These are phyloP conservation scores for Paraescarpia echinospica DNA, from an alignment of 1,140 invertebrate species.

Conservation along the genomic window DNA sequence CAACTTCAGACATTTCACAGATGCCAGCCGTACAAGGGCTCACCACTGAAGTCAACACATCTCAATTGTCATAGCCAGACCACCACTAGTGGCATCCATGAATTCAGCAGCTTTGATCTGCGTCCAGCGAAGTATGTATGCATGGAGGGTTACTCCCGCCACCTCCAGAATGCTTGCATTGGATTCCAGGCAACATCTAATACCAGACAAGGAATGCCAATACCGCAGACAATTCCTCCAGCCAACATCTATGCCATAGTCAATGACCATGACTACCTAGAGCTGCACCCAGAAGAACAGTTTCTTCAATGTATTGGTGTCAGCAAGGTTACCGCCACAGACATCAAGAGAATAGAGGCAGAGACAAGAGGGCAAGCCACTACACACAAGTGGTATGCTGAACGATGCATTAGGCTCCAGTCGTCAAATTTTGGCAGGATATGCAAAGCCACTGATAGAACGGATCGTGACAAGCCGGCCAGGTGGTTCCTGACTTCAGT, in stretches of 20 bases:
- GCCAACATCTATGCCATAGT: constrained; percentile 7
- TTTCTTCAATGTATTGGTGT: too few species aligned
- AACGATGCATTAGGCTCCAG: too few species aligned
- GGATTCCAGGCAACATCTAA: constrained; percentile 3
- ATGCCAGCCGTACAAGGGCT: neutral
- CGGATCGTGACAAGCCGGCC: too few species aligned
- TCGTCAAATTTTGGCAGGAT: too few species aligned
- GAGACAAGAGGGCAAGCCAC: too few species aligned
- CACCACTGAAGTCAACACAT: constrained; percentile 8
- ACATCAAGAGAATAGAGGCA: too few species aligned
- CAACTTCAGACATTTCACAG: too few species aligned
- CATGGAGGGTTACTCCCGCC: neutral
- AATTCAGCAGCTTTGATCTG: constrained; percentile 7
- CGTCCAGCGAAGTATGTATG: constrained; percentile 7
- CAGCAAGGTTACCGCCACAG: too few species aligned
- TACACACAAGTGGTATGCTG: too few species aligned
- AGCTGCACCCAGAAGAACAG: constrained; percentile 7
- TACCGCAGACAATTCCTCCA: constrained; percentile 11
- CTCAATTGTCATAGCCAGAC: constrained; percentile 3
- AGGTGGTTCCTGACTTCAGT: too few species aligned
- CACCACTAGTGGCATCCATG: neutral
- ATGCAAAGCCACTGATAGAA: too few species aligned
- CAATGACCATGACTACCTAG: constrained; percentile 14
- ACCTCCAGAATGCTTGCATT: constrained; percentile 7
- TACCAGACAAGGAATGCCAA: neutral